phyloP scores from a whole-genome alignment of 2,797 vertebrate species.

The Buceros bicornis region DNA sequence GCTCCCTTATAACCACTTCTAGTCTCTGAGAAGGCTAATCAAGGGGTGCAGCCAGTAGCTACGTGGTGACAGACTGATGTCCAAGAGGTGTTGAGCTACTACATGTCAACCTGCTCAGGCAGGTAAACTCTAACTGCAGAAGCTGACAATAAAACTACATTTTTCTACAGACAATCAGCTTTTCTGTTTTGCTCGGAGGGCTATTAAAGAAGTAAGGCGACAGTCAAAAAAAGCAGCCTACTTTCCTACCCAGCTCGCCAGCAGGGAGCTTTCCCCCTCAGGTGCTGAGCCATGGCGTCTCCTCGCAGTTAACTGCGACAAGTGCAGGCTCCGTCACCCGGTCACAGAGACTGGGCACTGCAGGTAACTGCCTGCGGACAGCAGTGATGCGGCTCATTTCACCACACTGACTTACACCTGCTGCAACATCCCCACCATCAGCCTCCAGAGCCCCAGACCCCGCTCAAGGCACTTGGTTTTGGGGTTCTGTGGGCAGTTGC shows the following conservation, averaged over 20 bases:
- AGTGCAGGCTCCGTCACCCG: not conserved
- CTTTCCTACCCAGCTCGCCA: not conserved
- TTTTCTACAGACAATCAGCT: not conserved
- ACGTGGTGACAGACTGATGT: not conserved
- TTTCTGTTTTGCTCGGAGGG: not conserved
- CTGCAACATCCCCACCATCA: not conserved
- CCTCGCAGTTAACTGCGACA: not conserved
- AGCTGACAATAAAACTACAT: not conserved
- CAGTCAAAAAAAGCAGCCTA: rapidly evolving
- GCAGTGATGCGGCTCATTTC: not conserved
- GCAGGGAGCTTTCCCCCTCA: not conserved
- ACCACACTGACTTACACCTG: not conserved
- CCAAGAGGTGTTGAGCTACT: not conserved
- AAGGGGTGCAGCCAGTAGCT: not conserved
- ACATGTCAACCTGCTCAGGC: rapidly evolving
- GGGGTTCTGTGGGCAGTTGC: not conserved
- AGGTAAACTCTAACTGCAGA: not conserved
- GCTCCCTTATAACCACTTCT: not conserved
- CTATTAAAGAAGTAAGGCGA: not conserved
- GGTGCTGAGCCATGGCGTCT: not conserved
- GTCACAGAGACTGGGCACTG: not conserved
- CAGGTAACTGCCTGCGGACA: not conserved
- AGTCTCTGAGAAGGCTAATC: not conserved
- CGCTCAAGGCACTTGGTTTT: not conserved
- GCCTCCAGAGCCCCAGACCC: not conserved